Conservation (phyloP, 2,113 vertebrate genomes). For the Anolis sagrei region DNA sequence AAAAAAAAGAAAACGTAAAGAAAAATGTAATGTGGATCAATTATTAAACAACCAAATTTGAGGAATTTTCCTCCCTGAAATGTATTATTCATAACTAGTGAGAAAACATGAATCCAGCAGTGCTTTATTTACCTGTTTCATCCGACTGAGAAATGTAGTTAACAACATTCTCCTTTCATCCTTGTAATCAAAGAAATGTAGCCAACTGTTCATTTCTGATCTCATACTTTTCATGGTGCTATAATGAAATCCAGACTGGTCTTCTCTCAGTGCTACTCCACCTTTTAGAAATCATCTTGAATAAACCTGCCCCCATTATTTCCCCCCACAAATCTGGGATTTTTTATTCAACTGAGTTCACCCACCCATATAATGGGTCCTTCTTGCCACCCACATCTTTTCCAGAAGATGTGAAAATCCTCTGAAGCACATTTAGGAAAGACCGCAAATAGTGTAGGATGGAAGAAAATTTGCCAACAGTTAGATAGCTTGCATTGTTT, state of each 20-base stretch:
- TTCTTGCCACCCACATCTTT: not conserved
- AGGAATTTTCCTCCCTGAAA: slow-evolving; percentile 61
- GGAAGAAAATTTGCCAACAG: not conserved
- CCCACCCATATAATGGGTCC: not conserved
- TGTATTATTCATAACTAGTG: slow-evolving; percentile 39
- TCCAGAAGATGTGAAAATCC: not conserved
- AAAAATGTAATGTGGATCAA: slow-evolving; percentile 51
- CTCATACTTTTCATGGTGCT: not conserved
- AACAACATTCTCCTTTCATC: not conserved
- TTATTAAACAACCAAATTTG: slow-evolving; percentile 68
- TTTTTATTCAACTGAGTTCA: no score
- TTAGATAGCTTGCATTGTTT: not conserved
- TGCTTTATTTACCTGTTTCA: slow-evolving; percentile 45
- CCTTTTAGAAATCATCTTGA: accelerated
- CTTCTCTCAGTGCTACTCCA: not conserved
- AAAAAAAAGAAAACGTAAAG: slow-evolving; percentile 59
- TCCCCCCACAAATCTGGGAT: not conserved
- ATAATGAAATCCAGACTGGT: not conserved
- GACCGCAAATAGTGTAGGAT: not conserved
- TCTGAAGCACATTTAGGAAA: not conserved
- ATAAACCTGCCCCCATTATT: not conserved
- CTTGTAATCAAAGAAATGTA: slow-evolving; percentile 29
- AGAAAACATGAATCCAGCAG: accelerated
- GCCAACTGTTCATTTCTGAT: slow-evolving; percentile 4
- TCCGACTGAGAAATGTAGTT: slow-evolving; percentile 15